phyloP scores from a whole-genome alignment of 2,113 vertebrate genomes.

The Phalacrocorax carbo region DNA sequence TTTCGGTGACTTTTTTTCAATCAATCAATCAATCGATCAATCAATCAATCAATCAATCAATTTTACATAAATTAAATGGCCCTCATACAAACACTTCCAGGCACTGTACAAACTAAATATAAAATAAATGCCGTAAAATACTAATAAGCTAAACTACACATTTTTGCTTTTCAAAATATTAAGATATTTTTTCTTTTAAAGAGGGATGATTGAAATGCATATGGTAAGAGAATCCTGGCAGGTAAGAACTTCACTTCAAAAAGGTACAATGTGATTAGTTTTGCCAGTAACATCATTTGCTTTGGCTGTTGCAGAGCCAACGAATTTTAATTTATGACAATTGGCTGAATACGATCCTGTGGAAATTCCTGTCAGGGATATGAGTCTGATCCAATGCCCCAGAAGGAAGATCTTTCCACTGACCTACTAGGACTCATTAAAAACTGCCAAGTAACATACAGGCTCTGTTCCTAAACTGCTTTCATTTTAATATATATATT shows the following conservation, averaged over 20 bases:
- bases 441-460: neutral
- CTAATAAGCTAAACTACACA: neutral
- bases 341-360: neutral
- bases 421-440: neutral
- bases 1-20: constrained; percentile 24
- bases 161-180: neutral
- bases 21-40: neutral
- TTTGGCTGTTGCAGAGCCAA: neutral
- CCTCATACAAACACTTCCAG: neutral
- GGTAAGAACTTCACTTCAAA: neutral
- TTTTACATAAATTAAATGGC: neutral
- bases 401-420: neutral
- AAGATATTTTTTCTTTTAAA: neutral
- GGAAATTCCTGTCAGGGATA: neutral
- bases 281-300: neutral
- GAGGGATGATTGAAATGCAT: neutral
- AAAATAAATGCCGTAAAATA: constrained; percentile 25
- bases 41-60: neutral
- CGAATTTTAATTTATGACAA: neutral
- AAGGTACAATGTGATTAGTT: neutral
- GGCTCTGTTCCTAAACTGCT: neutral
- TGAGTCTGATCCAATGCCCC: neutral
- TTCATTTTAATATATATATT: neutral
- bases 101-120: neutral
- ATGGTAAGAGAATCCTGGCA: neutral